Conservation (phyloP, 64 coral and sea anemone genomes). For the Acropora yongei region DNA sequence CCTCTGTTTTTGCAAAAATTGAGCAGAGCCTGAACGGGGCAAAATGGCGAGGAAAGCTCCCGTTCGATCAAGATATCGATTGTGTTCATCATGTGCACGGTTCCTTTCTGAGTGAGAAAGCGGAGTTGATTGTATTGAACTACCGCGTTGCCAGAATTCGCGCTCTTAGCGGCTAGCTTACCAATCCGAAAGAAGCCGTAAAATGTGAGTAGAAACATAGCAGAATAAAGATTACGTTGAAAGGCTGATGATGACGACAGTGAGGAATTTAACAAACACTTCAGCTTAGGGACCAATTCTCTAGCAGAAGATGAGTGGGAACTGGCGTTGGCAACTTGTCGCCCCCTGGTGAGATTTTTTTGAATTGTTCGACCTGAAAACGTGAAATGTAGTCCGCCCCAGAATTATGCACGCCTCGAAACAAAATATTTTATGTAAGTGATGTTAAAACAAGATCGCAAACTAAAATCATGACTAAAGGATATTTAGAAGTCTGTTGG, state of each 20-base stretch:
- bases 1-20: neutral
- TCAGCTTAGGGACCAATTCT: too few relatives aligned
- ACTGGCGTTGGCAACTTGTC: too few relatives aligned
- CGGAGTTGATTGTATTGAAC: neutral
- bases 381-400: too few relatives aligned
- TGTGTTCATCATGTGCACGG: neutral
- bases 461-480: too few relatives aligned
- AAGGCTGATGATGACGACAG: neutral
- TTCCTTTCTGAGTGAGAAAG: neutral
- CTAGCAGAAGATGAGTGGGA: too few relatives aligned
- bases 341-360: too few relatives aligned
- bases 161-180: neutral
- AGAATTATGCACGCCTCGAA: too few relatives aligned
- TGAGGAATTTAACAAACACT: too few relatives aligned
- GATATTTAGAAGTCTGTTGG: too few relatives aligned
- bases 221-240: neutral
- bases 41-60: conserved; percentile 4
- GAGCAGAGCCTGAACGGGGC: neutral
- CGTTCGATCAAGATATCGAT: conserved; percentile 32
- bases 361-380: too few relatives aligned
- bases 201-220: conserved; percentile 3
- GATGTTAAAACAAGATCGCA: too few relatives aligned
- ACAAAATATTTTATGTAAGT: too few relatives aligned
- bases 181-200: conserved; percentile 4
- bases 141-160: neutral